Evolutionary conservation across 2,113 vertebrate species (phyloP).

Genomic region (Gallinago paraguaiae): DNA sequence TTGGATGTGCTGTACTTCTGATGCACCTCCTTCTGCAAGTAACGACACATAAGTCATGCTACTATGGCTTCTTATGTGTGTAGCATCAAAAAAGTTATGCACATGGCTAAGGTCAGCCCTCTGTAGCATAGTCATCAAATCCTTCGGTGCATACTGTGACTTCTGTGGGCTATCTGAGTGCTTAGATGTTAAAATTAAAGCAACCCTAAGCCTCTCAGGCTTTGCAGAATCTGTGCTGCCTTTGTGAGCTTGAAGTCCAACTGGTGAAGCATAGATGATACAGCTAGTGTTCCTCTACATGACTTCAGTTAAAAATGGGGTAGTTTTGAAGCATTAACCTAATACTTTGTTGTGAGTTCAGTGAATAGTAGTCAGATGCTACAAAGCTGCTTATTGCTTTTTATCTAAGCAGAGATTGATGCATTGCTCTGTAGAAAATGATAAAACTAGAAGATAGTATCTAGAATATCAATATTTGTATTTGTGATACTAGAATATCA

Average conservation of each 20-base stretch:
- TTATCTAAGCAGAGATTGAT: background rate
- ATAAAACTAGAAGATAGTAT: background rate
- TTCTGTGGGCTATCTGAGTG: background rate
- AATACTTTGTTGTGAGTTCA: accelerated
- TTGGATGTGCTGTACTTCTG: background rate
- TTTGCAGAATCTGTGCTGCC: background rate
- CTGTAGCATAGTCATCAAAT: background rate
- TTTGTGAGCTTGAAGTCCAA: background rate
- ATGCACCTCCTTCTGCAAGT: background rate
- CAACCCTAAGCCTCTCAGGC: background rate
- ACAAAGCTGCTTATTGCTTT: background rate
- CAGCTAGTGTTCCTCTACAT: background rate
- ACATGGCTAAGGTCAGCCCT: background rate
- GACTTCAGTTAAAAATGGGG: background rate
- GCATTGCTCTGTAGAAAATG: background rate
- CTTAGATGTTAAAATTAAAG: background rate
- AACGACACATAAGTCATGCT: no score
- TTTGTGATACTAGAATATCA: background rate
- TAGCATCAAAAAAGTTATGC: accelerated
- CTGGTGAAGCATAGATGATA: background rate
- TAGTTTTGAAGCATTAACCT: background rate
- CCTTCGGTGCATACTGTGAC: background rate
- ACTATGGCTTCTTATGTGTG: background rate
- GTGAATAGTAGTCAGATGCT: background rate
- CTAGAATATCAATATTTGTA: background rate